A percentile compares a stretch with the other conserved stretches of the same genome.
phyloP scores from a whole-genome alignment of 2,888 invertebrate genomes.

The Drosophila limbata region DNA sequence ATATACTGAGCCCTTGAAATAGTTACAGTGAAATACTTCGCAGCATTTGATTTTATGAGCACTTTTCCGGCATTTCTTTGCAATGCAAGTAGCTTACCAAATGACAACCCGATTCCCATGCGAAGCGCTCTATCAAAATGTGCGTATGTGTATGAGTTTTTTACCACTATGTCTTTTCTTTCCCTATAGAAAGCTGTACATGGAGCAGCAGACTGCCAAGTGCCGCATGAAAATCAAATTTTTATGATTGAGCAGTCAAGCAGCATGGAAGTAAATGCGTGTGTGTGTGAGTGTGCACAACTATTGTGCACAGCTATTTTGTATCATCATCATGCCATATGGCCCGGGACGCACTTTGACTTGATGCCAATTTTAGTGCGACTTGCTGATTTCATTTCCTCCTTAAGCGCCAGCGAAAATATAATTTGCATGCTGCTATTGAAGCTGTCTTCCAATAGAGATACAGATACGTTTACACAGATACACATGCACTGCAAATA shows the following conservation, averaged over 20 bases:
- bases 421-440: conserved; percentile 69
- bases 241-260: conserved; percentile 79
- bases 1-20: conserved; percentile 8
- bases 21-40: conserved; percentile 18
- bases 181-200: neutral
- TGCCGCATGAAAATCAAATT: conserved; percentile 75
- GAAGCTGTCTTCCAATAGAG: neutral
- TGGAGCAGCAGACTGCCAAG: conserved; percentile 52
- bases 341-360: conserved; percentile 68
- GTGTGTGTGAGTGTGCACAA: conserved; percentile 5
- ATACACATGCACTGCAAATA: neutral
- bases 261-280: conserved; percentile 71
- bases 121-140: conserved; percentile 25
- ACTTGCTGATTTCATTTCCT: conserved; percentile 76
- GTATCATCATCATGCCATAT: conserved; percentile 75
- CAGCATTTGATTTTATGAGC: conserved; percentile 32
- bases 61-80: conserved; percentile 30
- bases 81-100: conserved; percentile 45
- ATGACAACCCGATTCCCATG: conserved; percentile 42
- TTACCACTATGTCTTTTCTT: conserved; percentile 20
- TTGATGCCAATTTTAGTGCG: conserved; percentile 72
- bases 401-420: conserved; percentile 67
- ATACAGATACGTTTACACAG: conserved; percentile 19
- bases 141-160: conserved; percentile 23
- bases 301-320: no score